Evolutionary conservation across 2,888 invertebrate genomes (phyloP), one percentile per base, ranked within the genome.

Genomic region (Caenorhabditis wallacei): DNA sequence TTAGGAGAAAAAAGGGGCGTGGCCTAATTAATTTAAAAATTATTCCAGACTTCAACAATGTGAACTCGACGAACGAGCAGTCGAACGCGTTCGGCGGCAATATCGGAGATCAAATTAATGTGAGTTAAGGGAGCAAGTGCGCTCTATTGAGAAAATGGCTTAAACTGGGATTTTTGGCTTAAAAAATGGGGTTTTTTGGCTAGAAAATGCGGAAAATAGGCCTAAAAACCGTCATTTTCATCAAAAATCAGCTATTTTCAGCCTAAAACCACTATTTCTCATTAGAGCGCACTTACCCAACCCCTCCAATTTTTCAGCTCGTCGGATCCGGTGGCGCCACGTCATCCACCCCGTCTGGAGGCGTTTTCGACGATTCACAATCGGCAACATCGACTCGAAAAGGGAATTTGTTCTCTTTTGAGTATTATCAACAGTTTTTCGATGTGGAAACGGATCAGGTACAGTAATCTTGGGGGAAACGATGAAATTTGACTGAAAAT

Each of bases 371-470:
- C 26, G 88, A 86, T 24, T 40, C 66, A 18, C 82, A 75, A 24
- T 80, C 84, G 2, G 48, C 59, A 8, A 76, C 86, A 0, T 63
- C 83, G 16, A 80, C 84, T 1, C 53, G 84, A 35, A 82, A 84
- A 26, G 72, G 76, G 22, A 87, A 85, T 56, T 85, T 91, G 54
- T 85, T 91, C 71, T 88, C 91, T 4, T 92, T 93, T 87, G 92
- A 92, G 59, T 92, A 87, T 83, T 94, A 93, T 89, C 93, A 93
- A 84, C 92, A 92, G 82, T 94, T 92, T 92, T 98, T 98, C 93
- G 96, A 98, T 93, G 96, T 98, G 0, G 96, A 96, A 87, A 96
- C 97, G 4, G 94, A 94, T 87, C 96, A 96, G 92, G 85, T 87
- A 13, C 40, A 30, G 30, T 30, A 30, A 30, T 8, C 30, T 30